Evolutionary conservation across 2,888 invertebrate genomes (phyloP), one percentile per base, ranked within the genome.

Genomic region (Clivina fossor): DNA sequence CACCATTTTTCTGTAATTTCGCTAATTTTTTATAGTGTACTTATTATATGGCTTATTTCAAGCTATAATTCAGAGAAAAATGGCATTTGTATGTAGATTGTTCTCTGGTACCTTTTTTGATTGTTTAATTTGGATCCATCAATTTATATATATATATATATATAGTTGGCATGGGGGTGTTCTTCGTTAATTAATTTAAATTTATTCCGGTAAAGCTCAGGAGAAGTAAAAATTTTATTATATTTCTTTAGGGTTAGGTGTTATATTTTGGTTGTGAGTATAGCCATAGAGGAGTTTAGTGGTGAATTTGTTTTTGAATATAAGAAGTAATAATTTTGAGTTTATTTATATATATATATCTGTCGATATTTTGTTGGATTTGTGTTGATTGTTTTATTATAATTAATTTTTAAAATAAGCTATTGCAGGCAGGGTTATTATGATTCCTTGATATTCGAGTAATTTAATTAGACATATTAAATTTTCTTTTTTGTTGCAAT

Each of bases 201-300:
- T 7, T 13, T 16, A 16, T 37, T 37, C 7, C 13, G 13, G 33
- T 33, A 33, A 15, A 33, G 33, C 13, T 33, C 13, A 13, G 33
- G 9, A 5, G 33, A 15, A 11, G 33, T 33, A 13, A 13, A 3
- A n/a, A 5, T 8, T 41, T 41, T 41, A 8, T 9, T 15, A 19
- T 41, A 41, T 41, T 24, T 16, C n/a, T 18, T 41, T n/a, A 41
- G 24, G 9, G n/a, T 22, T 19, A 22, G 41, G 9, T n/a, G n/a
- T 9, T 41, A 11, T 20, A 13, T 15, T 16, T 24, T 22, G 41
- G 41, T n/a, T 16, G 9, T 41, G 15, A 13, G 18, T 20, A 8
- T 41, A 41, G 15, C 41, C 41, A 41, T 18, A 22, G 46, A 1
- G 48, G 38, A 16, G 8, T 16, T 20, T 40, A 3, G 16, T 48